Evolutionary conservation across 2,888 invertebrate species (phyloP), one percentile per base, ranked within the genome.

Genomic region (Carterocephalus palaemon): DNA sequence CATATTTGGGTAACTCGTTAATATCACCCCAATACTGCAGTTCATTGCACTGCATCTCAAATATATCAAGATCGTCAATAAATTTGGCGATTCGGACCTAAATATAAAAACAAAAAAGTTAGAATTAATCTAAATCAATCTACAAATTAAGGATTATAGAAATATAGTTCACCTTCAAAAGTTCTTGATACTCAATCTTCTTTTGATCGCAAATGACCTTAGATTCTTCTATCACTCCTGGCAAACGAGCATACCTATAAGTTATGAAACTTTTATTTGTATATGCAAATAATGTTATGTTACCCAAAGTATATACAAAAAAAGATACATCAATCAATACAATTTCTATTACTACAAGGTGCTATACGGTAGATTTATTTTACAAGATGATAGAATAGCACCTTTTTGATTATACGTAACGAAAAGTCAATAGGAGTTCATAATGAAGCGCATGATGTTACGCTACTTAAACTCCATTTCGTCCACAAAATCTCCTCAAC

Each of bases 21-120:
- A 97, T 89, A 43, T 97, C 95, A 1, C 97, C 97, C 90, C 95
- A 95, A 53, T 93, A 91, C 60, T 95, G 92, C 64, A 97, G 91
- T 60, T 96, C 95, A 51, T 96, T 92, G 19, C 94, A 92, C 74
- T 96, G 93, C 48, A 90, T 90, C 42, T 91, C 91, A 68, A 93
- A 97, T 2, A 91, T 77, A 10, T 94, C 92, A 56, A 98, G 73
- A 61, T 97, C 96, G 5, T 94, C 92, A 15, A 91, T 88, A 64
- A 98, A 97, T 59, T 93, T 91, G 36, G 93, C 90, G 37, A 96
- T 94, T 34, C 92, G 92, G 12, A 78, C 73, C 85, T 85, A 45
- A 10, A 54, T 31, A 33, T 37, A 10, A 19, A 10, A 3, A 40
- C 7, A 12, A 5, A 19, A 33, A 7, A 4, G 3, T 20, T 17